Conservation (phyloP, 2,888 invertebrate genomes). For the Cetonia aurata region DNA sequence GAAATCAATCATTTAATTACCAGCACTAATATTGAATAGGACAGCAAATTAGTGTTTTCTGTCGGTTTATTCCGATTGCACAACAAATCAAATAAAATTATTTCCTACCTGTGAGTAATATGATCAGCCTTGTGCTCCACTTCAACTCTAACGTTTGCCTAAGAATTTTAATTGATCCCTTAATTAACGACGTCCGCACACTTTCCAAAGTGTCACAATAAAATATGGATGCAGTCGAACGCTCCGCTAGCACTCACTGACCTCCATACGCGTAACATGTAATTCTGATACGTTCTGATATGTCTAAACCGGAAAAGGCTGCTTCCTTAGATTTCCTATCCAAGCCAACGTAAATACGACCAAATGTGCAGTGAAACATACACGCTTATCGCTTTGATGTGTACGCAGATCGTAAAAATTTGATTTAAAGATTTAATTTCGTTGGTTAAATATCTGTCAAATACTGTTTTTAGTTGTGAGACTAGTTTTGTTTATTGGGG, state of each 20-base stretch:
- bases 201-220: slow-evolving; percentile 25
- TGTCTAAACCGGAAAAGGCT: slow-evolving; percentile 25
- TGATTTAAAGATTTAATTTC: too few relatives aligned
- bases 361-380: too few relatives aligned
- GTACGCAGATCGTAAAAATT: too few relatives aligned
- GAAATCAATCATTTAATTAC: too few relatives aligned
- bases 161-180: neutral
- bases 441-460: too few relatives aligned
- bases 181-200: slow-evolving; percentile 6
- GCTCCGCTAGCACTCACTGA: slow-evolving; percentile 20
- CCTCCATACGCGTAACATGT: slow-evolving; percentile 15
- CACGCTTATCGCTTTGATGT: too few relatives aligned
- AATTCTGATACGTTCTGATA: slow-evolving; percentile 3
- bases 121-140: neutral
- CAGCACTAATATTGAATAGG: too few relatives aligned
- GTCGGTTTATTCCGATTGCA: neutral
- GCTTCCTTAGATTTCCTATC: slow-evolving; percentile 28
- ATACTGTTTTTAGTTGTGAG: too few relatives aligned
- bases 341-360: too few relatives aligned
- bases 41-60: too few relatives aligned
- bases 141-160: neutral
- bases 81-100: neutral
- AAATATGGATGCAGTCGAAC: slow-evolving; percentile 4
- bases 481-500: too few relatives aligned
- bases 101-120: slow-evolving; percentile 1